Evolutionary conservation across 1,140 invertebrate species (phyloP).

Genomic region (Drosophila ironensis): DNA sequence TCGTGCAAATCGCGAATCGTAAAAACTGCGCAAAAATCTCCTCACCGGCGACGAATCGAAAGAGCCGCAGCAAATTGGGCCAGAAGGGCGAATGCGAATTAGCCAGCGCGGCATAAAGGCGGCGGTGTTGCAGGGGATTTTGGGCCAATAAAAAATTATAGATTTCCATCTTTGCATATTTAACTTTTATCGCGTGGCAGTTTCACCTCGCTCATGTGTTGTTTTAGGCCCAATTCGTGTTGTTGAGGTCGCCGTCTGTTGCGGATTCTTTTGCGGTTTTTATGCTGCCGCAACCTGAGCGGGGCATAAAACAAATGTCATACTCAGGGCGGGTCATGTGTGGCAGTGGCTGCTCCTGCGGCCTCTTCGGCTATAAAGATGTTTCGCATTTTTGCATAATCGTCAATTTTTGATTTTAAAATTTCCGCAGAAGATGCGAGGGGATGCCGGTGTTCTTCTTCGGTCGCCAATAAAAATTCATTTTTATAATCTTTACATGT

Average conservation of each 20-base stretch:
- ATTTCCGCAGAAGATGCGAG: conserved; percentile 16
- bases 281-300: conserved; percentile 65
- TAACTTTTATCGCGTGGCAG: conserved; percentile 67
- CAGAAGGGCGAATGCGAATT: conserved; percentile 65
- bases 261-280: conserved; percentile 50
- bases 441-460: conserved; percentile 33
- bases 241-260: conserved; percentile 25
- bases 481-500: conserved; percentile 76
- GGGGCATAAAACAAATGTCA: conserved; percentile 77
- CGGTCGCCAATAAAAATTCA: conserved; percentile 75
- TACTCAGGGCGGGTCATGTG: conserved; percentile 64
- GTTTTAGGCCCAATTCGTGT: conserved; percentile 37
- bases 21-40: conserved; percentile 67
- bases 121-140: conserved; percentile 48
- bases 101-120: conserved; percentile 55
- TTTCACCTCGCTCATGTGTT: conserved; percentile 59
- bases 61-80: conserved; percentile 72
- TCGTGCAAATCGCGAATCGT: conserved; percentile 74
- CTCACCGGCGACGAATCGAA: conserved; percentile 29
- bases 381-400: conserved; percentile 78
- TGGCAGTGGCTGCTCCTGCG: neutral
- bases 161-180: conserved; percentile 79
- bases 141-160: conserved; percentile 75
- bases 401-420: conserved; percentile 79
- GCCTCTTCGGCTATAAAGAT: conserved; percentile 44